Evolutionary conservation across 2,113 vertebrate species (phyloP).

Genomic region (Gymnarchus niloticus): DNA sequence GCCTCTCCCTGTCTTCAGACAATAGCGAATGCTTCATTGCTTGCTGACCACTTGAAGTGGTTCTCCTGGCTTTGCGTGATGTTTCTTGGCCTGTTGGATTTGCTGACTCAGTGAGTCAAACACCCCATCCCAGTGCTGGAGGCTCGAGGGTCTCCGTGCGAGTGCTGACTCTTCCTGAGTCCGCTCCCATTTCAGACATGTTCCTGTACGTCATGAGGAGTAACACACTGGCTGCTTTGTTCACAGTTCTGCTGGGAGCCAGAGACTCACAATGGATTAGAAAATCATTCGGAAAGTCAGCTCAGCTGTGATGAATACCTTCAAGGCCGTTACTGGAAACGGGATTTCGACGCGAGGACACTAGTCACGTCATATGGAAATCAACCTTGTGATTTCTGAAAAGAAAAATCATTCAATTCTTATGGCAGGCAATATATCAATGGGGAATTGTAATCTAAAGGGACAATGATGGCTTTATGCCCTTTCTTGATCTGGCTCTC

Average conservation of each 20-base stretch:
- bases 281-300: not conserved
- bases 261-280: conserved; percentile 7
- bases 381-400: not conserved
- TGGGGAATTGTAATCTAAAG: not conserved
- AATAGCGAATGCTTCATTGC: conserved; percentile 31
- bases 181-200: not conserved
- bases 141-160: not conserved
- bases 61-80: not conserved
- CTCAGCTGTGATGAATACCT: not conserved
- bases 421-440: not conserved
- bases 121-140: not conserved
- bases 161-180: not conserved
- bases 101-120: conserved; percentile 8
- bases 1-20: conserved; percentile 34
- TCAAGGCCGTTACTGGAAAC: not conserved
- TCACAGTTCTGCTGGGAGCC: not conserved
- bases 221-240: conserved; percentile 4
- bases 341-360: not conserved
- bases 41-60: not conserved
- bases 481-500: not conserved
- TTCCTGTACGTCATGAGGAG: not conserved
- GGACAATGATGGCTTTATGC: not conserved
- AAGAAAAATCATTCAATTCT: not conserved
- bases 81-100: not conserved
- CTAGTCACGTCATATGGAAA: not conserved